Evolutionary conservation across 1,140 invertebrate species (phyloP).

Genomic region (Rhopalosiphum padi): DNA sequence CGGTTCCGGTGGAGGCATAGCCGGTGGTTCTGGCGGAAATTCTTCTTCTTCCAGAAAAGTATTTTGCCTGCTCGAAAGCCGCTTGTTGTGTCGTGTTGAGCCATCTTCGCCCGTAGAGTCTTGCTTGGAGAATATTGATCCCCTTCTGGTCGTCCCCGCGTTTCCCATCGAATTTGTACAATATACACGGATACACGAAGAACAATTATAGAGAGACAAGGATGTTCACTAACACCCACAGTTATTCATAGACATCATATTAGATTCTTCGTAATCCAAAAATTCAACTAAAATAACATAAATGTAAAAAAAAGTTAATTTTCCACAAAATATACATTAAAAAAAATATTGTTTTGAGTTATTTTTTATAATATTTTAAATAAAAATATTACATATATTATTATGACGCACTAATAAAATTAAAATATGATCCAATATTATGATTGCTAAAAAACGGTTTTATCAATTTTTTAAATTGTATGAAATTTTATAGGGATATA

Average conservation of each 20-base stretch:
- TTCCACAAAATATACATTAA: no score
- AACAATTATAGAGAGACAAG: background rate
- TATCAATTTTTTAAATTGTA: background rate
- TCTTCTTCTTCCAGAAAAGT: conserved; percentile 60
- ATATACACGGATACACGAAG: background rate
- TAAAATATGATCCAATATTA: background rate
- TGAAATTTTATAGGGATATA: background rate
- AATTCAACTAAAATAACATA: background rate
- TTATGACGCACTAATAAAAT: no score
- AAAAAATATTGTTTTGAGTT: no score
- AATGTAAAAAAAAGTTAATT: background rate
- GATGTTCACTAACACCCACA: background rate
- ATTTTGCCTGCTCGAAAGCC: conserved; percentile 59
- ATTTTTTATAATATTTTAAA: no score
- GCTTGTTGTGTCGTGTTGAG: conserved; percentile 44
- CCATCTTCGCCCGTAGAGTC: conserved; percentile 59
- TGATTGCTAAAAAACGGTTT: background rate
- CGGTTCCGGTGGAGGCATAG: conserved; percentile 57
- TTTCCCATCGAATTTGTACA: conserved; percentile 60
- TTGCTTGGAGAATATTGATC: conserved; percentile 61
- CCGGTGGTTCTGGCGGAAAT: conserved; percentile 12
- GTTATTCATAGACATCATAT: no score
- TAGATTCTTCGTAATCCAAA: background rate
- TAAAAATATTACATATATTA: no score
- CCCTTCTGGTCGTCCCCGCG: conserved; percentile 59